Evolutionary conservation across 2,888 invertebrate species (phyloP).

Genomic region (Rotaria magnacalcarata): DNA sequence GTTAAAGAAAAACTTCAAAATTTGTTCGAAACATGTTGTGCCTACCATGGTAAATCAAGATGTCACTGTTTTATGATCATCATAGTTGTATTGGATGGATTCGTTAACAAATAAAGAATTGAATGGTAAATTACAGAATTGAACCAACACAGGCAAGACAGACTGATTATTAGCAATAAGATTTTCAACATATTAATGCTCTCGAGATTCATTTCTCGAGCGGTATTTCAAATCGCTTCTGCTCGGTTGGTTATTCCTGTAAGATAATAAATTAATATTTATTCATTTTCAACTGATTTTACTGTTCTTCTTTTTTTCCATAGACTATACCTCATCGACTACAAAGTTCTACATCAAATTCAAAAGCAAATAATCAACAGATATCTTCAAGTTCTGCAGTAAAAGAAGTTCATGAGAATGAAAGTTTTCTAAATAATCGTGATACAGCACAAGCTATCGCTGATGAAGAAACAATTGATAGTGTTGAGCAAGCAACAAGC

Average conservation of each 20-base stretch:
- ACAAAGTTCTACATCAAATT: neutral
- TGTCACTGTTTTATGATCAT: neutral
- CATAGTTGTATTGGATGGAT: too few relatives aligned
- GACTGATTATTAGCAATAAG: neutral
- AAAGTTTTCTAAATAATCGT: neutral
- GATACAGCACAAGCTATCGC: neutral
- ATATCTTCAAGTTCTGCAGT: neutral
- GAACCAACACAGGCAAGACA: neutral
- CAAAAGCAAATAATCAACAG: neutral
- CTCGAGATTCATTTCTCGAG: neutral
- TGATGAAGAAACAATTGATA: neutral
- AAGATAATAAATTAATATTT: neutral
- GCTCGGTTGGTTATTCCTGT: neutral
- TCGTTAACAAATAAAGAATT: neutral
- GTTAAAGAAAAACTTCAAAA: too few relatives aligned
- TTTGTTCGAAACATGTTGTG: too few relatives aligned
- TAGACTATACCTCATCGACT: neutral
- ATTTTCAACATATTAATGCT: neutral
- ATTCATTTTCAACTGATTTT: too few relatives aligned
- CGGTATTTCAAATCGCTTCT: neutral
- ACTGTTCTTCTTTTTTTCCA: too few relatives aligned
- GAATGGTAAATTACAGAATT: neutral
- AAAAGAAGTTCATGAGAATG: neutral
- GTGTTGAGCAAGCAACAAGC: neutral
- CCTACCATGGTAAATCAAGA: neutral